Evolutionary conservation across 1,140 invertebrate genomes (phyloP).

Genomic region (Megalopta genalis): DNA sequence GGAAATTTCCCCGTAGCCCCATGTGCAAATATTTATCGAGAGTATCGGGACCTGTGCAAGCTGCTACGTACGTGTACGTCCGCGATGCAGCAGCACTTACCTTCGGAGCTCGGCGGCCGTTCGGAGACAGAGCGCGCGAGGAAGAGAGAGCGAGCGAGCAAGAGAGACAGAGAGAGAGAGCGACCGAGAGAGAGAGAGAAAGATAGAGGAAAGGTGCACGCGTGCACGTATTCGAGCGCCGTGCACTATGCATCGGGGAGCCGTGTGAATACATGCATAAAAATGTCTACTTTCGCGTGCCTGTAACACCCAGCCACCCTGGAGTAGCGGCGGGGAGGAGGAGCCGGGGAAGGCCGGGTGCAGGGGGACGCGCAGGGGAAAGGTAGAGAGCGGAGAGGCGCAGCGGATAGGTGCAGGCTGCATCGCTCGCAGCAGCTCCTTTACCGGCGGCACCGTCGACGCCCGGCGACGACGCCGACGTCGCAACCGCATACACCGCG

Average conservation of each 20-base stretch:
- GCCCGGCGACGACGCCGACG: slow-evolving; percentile 1
- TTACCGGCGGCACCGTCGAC: not conserved
- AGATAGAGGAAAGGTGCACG: not conserved
- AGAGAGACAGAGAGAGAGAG: too few relatives aligned
- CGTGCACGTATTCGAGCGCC: slow-evolving; percentile 17
- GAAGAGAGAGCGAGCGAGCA: too few relatives aligned
- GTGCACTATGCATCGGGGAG: slow-evolving; percentile 63
- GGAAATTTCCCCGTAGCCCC: slow-evolving; percentile 69
- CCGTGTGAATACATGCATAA: slow-evolving; percentile 70
- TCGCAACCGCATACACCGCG: slow-evolving; percentile 39
- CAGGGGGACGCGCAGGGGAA: too few relatives aligned
- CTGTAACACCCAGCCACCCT: slow-evolving; percentile 21
- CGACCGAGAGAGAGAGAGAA: too few relatives aligned
- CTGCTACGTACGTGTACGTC: slow-evolving; percentile 46
- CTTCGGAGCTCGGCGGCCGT: not conserved
- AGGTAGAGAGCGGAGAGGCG: too few relatives aligned
- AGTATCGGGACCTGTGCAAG: slow-evolving; percentile 63
- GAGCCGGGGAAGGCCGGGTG: too few relatives aligned
- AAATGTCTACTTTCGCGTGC: slow-evolving; percentile 67
- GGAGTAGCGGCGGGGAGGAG: too few relatives aligned
- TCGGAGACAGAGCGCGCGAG: not conserved
- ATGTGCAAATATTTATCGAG: slow-evolving; percentile 71
- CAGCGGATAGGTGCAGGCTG: not conserved
- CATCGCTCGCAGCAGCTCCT: not conserved
- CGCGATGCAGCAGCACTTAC: slow-evolving; percentile 42